Evolutionary conservation across 1,140 invertebrate genomes (phyloP).

Genomic region (Orius laevigatus): DNA sequence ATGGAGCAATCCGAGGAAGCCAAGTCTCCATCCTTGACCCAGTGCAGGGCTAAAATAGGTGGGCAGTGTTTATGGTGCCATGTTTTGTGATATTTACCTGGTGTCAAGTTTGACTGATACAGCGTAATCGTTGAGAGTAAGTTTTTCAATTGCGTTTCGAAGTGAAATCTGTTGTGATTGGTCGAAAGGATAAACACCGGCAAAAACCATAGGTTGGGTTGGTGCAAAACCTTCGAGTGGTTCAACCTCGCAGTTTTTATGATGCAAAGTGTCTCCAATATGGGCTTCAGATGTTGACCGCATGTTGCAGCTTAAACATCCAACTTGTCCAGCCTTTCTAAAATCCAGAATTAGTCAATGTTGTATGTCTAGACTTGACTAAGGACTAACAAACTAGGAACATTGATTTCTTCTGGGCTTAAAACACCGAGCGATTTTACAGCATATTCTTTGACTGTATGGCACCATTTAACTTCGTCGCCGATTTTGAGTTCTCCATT

Average conservation of each 20-base stretch:
- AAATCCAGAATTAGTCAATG: constrained; percentile 1
- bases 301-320: constrained; percentile 69
- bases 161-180: constrained; percentile 62
- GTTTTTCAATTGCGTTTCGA: constrained; percentile 70
- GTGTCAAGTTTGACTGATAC: constrained; percentile 62
- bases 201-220: constrained; percentile 81
- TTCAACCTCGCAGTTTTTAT: constrained; percentile 35
- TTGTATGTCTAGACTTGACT: neutral
- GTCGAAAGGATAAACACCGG: constrained; percentile 84
- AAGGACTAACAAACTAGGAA: constrained; percentile 47
- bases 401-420: constrained; percentile 53
- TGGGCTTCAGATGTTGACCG: constrained; percentile 54
- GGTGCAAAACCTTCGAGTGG: constrained; percentile 47
- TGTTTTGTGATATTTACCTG: constrained; percentile 38
- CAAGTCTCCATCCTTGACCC: constrained; percentile 84
- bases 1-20: constrained; percentile 87
- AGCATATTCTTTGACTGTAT: constrained; percentile 45
- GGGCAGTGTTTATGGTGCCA: neutral
- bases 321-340: constrained; percentile 64
- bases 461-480: constrained; percentile 42
- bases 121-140: constrained; percentile 86
- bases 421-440: constrained; percentile 67
- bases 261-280: constrained; percentile 73
- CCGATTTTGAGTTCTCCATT: constrained; percentile 52
- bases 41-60: constrained; percentile 45